Conservation (phyloP, 2,888 invertebrate genomes). For the Drosophila kuntzei region DNA sequence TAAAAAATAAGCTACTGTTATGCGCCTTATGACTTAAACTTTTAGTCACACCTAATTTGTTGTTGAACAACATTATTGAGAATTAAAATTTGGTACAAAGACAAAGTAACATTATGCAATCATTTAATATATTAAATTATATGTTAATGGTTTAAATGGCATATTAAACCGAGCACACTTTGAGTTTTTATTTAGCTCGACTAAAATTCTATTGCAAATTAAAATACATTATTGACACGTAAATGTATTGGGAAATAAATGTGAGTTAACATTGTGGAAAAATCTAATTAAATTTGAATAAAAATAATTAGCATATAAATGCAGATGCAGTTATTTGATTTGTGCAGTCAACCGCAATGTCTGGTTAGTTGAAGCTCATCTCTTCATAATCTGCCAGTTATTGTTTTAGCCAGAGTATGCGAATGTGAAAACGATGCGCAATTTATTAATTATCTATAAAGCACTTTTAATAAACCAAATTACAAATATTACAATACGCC, state of each 20-base stretch:
- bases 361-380: slow-evolving; percentile 35
- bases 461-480: slow-evolving; percentile 71
- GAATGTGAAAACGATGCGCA: slow-evolving; percentile 62
- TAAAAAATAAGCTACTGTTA: too few species aligned
- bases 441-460: slow-evolving; percentile 77
- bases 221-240: slow-evolving; percentile 13
- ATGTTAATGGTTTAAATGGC: not conserved
- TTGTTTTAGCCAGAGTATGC: slow-evolving; percentile 27
- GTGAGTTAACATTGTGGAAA: slow-evolving; percentile 15
- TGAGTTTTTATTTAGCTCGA: not conserved
- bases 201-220: slow-evolving; percentile 9
- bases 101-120: not conserved
- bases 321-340: slow-evolving; percentile 69
- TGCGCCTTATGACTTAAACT: too few species aligned
- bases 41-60: not conserved
- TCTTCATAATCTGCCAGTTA: slow-evolving; percentile 33
- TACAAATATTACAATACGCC: slow-evolving; percentile 40
- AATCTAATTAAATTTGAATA: slow-evolving; percentile 73
- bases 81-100: not conserved
- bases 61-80: not conserved
- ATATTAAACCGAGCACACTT: not conserved
- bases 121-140: not conserved
- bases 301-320: slow-evolving; percentile 73
- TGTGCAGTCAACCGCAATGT: slow-evolving; percentile 53
- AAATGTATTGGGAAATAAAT: not conserved